Base-by-base conservation (phyloP, 2,113 vertebrate species). In the Mirza zaza region DNA sequence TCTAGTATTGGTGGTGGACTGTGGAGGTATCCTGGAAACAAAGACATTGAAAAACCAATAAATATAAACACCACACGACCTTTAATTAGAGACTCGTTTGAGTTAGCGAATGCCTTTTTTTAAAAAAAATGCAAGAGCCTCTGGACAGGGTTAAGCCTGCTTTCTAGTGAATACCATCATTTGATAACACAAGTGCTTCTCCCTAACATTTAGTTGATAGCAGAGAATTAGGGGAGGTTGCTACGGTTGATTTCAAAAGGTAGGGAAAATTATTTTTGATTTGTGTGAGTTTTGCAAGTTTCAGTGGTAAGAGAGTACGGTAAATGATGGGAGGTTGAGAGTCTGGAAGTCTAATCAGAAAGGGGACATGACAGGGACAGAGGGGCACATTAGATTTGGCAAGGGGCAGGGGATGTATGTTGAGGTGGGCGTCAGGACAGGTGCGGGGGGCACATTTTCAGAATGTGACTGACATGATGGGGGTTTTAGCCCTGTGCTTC, bases 401-500 rank as follows among this genome's bases (percentile, higher is more conserved):
- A 71, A 52, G 12, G 52, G 71, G 10, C 23, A 32, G 63, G 36
- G 61, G 32, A 12, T 87, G 17, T 70, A 21, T 2, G 10, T 18
- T 84, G 65, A 94, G 63, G 61, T 61, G 27, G 34, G n/a, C 55
- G 36, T 67, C 23, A 85, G 80, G 67, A 67, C 15, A 59, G 55
- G 45, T 45, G 0, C 0, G 45, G 34, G 27, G n/a, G 34, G 23
- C 29, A 83, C 25, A 34, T 50, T 50, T 88, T 57, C 27, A 45
- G 12, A 55, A 45, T 4, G 12, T 91, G 79, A 97, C 96, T 96
- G 63, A 97, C 86, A 18, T 39, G 10, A 2, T 76, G 91, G 34
- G 70, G 86, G 13, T 87, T 98, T 88, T 93, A 98, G 98, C 75
- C 98, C 98, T 10, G 98, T 98, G 77, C 97, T 98, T 73, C 98